These are phyloP conservation scores for Glandiceps talaboti DNA, from an alignment of 53 echinoderm and acorn worm species.

Conservation along the genomic window DNA sequence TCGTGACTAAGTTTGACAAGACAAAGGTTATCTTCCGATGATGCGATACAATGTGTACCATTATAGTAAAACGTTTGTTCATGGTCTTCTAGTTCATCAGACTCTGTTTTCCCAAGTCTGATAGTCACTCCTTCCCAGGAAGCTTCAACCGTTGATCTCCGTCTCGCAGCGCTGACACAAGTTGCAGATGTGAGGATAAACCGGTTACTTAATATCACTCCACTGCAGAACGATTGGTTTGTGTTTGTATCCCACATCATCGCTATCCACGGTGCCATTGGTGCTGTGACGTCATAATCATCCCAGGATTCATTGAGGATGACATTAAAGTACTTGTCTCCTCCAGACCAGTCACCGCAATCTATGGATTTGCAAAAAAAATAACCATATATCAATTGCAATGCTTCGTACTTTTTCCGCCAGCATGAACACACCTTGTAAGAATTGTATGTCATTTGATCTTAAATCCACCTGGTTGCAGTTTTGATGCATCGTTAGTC, in stretches of 20 bases:
- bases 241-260: background rate
- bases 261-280: background rate
- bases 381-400: too few species aligned
- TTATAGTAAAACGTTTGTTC: background rate
- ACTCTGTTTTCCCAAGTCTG: background rate
- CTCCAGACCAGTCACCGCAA: background rate
- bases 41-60: background rate
- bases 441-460: too few species aligned
- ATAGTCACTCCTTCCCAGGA: background rate
- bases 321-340: background rate
- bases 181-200: background rate
- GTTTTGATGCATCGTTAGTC: too few species aligned
- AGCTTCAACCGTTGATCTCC: background rate
- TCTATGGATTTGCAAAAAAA: too few species aligned
- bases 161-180: background rate
- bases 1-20: background rate
- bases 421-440: too few species aligned
- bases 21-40: background rate
- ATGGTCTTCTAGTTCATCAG: background rate
- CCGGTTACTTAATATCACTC: background rate
- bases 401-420: too few species aligned
- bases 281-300: background rate
- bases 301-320: background rate
- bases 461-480: too few species aligned
- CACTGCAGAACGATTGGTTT: background rate